Base-by-base conservation (phyloP, 2,888 invertebrate genomes). In the Trimorus sp. region DNA sequence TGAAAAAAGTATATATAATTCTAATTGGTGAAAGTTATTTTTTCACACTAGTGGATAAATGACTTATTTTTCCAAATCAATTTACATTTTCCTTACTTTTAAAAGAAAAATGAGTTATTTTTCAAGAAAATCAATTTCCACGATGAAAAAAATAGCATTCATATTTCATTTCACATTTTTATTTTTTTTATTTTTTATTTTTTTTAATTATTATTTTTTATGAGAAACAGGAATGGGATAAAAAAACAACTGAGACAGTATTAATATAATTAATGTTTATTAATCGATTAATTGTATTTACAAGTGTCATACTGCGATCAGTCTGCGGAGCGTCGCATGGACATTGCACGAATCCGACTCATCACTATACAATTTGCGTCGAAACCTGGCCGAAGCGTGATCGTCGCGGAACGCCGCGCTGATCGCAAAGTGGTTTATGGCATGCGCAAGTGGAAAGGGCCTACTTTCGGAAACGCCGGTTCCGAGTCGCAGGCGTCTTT, bases 251-350 rank as follows among this genome's bases (percentile, higher is more conserved):
- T 42, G 16, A 58, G 12, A 58, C 42, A 51, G 62, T 4, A 26
- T 26, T 26, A 26, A 26, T 26, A 54, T 78, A 37, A 71, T 59
- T 70, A 53, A 6, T 38, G 45, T 68, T 66, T 74, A 70, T 78
- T 82, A 82, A 49, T 82, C 7, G 63, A 74, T 69, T 77, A 76
- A 73, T 71, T 70, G 51, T 82, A 82, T 82, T 82, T 82, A 82
- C 79, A 82, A 74, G 79, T 79, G 58, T 71, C 73, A 76, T 74
- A 53, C 68, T 37, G 68, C 71, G 75, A 69, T 56, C 75, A 68
- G 51, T 79, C 54, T 74, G 49, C 48, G 42, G 58, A 73, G 56
- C 70, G 65, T 49, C 60, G 66, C 82, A 70, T 75, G 74, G 74
- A 82, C 79, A 79, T 79, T 60, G 62, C 51, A 78, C 48, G 48